A percentile compares a stretch with the other conserved stretches of the same genome.
Conservation (phyloP, 2,797 vertebrate species). For the Adelosebastes latens region DNA sequence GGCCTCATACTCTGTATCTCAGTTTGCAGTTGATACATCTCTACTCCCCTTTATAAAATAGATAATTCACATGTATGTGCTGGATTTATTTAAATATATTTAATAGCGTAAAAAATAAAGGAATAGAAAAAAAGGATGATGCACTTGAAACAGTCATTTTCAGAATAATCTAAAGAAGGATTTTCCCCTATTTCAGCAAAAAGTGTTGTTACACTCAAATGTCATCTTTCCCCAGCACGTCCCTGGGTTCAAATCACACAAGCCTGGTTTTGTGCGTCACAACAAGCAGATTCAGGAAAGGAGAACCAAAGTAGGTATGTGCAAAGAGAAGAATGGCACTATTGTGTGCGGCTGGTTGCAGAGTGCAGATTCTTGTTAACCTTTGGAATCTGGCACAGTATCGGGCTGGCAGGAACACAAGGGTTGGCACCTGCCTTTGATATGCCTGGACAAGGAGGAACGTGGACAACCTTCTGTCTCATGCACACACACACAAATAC, state of each 20-base stretch:
- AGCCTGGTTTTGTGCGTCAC: conserved; percentile 64
- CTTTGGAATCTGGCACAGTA: conserved; percentile 73
- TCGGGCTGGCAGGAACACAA: conserved; percentile 66
- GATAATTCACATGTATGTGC: neutral
- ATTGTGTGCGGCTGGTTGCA: conserved; percentile 73
- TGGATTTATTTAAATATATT: neutral
- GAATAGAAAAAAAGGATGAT: neutral
- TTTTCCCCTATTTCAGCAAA: conserved; percentile 17
- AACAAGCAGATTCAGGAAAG: conserved; percentile 64
- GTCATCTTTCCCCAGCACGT: conserved; percentile 47
- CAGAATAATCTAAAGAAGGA: conserved; percentile 1
- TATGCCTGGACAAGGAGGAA: conserved; percentile 62
- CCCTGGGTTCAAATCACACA: conserved; percentile 49
- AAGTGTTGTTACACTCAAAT: conserved; percentile 55
- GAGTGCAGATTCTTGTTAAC: conserved; percentile 77
- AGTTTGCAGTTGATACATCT: neutral
- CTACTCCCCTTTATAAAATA: neutral
- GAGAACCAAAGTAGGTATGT: conserved; percentile 68
- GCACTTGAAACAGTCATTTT: neutral
- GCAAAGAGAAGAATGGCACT: conserved; percentile 68
- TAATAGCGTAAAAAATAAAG: neutral
- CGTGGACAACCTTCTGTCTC: conserved; percentile 53
- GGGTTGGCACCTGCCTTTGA: conserved; percentile 73
- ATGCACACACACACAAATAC: conserved; percentile 11
- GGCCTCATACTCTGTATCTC: neutral